A percentile compares a stretch with the other conserved stretches of the same genome.
Evolutionary conservation across 1,140 invertebrate species (phyloP).

Genomic region (Scaptomyza montana): DNA sequence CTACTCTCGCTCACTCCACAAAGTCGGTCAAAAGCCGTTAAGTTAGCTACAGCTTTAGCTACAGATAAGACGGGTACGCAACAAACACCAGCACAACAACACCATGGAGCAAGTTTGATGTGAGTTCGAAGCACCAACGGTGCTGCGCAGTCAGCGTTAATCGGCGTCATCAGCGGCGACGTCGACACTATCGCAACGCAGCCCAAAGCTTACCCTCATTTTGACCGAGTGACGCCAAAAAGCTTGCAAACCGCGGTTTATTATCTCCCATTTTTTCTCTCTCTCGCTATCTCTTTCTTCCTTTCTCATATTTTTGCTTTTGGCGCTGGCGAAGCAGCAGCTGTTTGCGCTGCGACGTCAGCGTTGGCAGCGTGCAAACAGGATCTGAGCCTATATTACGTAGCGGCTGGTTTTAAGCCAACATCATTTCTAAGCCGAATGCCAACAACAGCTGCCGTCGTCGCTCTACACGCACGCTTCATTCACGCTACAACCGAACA

Average conservation of each 20-base stretch:
- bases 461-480: constrained; percentile 43
- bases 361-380: constrained; percentile 76
- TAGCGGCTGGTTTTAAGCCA: constrained; percentile 78
- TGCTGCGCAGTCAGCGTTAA: constrained; percentile 49
- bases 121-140: constrained; percentile 52
- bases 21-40: background rate
- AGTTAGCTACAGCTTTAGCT: background rate
- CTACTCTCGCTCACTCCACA: constrained; percentile 1
- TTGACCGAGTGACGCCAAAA: constrained; percentile 29
- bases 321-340: constrained; percentile 31
- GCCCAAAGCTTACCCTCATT: constrained; percentile 42
- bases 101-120: constrained; percentile 60
- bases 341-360: constrained; percentile 21
- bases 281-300: background rate
- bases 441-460: constrained; percentile 54
- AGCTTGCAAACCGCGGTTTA: constrained; percentile 40
- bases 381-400: constrained; percentile 83
- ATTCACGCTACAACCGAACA: constrained; percentile 37
- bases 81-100: constrained; percentile 5
- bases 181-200: constrained; percentile 9
- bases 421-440: constrained; percentile 78
- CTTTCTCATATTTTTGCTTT: constrained; percentile 3
- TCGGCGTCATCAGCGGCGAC: background rate
- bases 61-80: constrained; percentile 3
- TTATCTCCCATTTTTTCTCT: constrained; percentile 5